Conservation (phyloP, 2,113 vertebrate genomes). For the Tragelaphus strepsiceros region DNA sequence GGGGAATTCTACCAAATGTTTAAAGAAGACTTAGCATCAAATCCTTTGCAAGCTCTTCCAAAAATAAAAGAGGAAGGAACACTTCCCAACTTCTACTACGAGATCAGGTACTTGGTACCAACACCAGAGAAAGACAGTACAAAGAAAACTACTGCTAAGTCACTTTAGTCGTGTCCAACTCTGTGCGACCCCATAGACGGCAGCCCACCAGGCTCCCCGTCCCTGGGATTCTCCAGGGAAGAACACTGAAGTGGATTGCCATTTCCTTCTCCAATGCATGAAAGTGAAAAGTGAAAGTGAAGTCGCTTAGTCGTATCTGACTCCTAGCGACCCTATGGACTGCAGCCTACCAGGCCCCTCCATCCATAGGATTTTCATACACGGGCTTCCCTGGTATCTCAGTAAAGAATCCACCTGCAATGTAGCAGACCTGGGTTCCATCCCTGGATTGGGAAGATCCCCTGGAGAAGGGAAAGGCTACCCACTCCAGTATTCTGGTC, state of each 20-base stretch:
- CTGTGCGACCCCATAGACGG: too few relatives aligned
- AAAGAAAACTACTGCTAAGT: background rate
- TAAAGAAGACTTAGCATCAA: background rate
- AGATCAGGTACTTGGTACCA: background rate
- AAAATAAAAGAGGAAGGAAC: background rate
- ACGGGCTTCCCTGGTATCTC: background rate
- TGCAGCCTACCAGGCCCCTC: too few relatives aligned
- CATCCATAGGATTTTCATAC: too few relatives aligned
- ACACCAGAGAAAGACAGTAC: background rate
- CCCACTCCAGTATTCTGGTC: background rate
- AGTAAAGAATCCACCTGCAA: background rate
- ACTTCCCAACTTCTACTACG: background rate
- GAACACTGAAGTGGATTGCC: too few relatives aligned
- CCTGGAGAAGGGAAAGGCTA: background rate
- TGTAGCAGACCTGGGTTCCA: background rate
- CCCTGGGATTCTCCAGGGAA: too few relatives aligned
- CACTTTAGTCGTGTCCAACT: too few relatives aligned
- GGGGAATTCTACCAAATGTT: background rate
- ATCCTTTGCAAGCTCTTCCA: background rate
- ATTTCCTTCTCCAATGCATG: too few relatives aligned
- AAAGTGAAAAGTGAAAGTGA: too few relatives aligned
- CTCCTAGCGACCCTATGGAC: too few relatives aligned
- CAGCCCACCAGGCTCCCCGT: too few relatives aligned
- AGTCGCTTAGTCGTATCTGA: too few relatives aligned
- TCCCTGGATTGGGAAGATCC: background rate